These are phyloP conservation scores for Phyllotreta striolata DNA, from an alignment of 2,888 invertebrate species.

Conservation along the genomic window DNA sequence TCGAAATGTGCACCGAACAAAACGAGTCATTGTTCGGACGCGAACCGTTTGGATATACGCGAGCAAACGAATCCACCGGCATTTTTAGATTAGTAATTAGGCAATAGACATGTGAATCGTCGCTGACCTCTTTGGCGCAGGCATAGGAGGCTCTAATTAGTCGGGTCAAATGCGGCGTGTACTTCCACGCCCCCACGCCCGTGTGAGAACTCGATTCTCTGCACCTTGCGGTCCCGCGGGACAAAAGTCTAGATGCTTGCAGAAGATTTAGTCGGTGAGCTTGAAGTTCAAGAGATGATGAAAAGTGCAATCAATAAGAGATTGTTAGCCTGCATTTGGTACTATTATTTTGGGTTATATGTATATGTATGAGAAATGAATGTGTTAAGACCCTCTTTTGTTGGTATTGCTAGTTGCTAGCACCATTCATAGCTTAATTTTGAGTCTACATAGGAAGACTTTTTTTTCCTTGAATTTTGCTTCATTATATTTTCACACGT, in stretches of 20 bases:
- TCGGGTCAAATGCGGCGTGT: conserved; percentile 58
- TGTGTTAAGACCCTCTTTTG: too few relatives aligned
- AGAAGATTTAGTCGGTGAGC: conserved; percentile 21
- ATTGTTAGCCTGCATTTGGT: background rate
- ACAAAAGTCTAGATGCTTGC: conserved; percentile 23
- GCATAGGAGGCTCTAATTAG: conserved; percentile 56
- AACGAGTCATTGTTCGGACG: conserved; percentile 14
- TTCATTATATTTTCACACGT: too few relatives aligned
- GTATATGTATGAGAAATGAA: too few relatives aligned
- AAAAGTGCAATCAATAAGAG: background rate
- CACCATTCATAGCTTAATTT: background rate
- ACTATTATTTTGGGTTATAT: too few relatives aligned
- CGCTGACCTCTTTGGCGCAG: conserved; percentile 48
- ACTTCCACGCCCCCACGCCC: conserved; percentile 55
- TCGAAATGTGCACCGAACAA: conserved; percentile 4
- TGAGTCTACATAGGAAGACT: too few relatives aligned
- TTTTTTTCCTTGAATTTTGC: too few relatives aligned
- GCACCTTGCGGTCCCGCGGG: conserved; percentile 51
- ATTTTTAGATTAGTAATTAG: conserved; percentile 40
- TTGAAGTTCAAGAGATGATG: background rate
- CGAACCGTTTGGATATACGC: conserved; percentile 2
- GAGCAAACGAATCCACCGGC: conserved; percentile 23
- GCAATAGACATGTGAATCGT: conserved; percentile 42
- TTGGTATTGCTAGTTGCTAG: too few relatives aligned
- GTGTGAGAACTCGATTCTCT: conserved; percentile 52